Evolutionary conservation across 2,113 vertebrate genomes (phyloP), one percentile per base, ranked within the genome.

Genomic region (Saguinus imperator): DNA sequence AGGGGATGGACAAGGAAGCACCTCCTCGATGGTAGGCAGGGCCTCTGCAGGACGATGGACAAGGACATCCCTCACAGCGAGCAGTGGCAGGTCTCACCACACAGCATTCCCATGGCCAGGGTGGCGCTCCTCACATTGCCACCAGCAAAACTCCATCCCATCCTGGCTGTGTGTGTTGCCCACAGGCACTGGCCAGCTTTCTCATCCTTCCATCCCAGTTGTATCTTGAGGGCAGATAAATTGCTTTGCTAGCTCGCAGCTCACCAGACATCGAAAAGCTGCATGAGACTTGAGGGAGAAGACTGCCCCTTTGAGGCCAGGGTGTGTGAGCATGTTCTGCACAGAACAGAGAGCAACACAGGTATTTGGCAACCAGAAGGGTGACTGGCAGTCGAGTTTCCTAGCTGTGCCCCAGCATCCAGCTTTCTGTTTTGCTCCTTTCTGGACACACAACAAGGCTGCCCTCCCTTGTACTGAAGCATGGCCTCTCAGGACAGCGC

Each of bases 21-120:
- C 37, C 7, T 27, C 23, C 61, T 58, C 75, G 6, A 81, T 6
- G 29, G 35, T 5, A 64, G 23, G 16, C 32, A 21, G 27, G 23
- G 16, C 23, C 68, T 83, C 52, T 3, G 27, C 10, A 79, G n/a
- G 87, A 29, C 10, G 27, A n/a, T 0, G 5, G 10, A n/a, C 35
- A n/a, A 35, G 16, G 64, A 23, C 5, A 10, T 35, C 52, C 81
- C 57, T 82, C 80, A 23, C 29, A 20, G 35, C 45, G 20, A 43
- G 7, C 3, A 25, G 14, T 70, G n/a, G 57, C 11, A 16, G 10
- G 29, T 37, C 37, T 75, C 77, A 52, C 20, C 35, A 45, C 64
- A 40, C 45, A 82, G 6, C 8, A 0, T 2, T 1, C 43, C 43
- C n/a, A 0, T 1, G 4, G 1, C 13, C 37, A 50, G 1, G 5